Evolutionary conservation across 2,797 vertebrate genomes (phyloP).

Genomic region (Neomorphus geoffroyi): DNA sequence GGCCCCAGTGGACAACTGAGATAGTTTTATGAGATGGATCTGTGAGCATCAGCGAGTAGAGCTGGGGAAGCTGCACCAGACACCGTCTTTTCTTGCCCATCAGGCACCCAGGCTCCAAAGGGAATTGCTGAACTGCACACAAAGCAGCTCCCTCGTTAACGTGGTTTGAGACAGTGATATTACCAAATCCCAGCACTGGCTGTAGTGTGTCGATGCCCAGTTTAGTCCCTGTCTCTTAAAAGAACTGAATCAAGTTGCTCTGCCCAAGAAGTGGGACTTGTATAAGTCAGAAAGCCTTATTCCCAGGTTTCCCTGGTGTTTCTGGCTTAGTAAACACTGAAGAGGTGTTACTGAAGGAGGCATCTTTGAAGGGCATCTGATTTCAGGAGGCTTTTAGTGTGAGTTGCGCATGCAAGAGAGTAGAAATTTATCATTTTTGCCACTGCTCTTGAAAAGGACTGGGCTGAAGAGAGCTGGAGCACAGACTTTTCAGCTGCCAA

Average conservation of each 20-base stretch:
- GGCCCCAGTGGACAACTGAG: background rate
- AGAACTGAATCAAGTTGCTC: background rate
- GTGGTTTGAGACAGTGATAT: accelerated
- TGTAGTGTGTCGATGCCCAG: background rate
- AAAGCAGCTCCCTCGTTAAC: accelerated
- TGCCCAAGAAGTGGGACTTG: background rate
- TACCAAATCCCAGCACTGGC: background rate
- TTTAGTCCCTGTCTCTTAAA: background rate
- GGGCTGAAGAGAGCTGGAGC: background rate
- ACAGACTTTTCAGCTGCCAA: background rate
- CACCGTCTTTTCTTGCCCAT: background rate
- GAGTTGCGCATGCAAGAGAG: background rate
- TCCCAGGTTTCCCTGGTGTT: background rate
- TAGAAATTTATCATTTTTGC: background rate
- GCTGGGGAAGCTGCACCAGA: background rate
- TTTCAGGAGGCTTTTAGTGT: background rate
- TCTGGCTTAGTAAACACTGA: background rate
- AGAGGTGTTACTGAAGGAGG: background rate
- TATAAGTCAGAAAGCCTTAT: background rate
- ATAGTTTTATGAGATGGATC: background rate
- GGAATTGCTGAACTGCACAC: accelerated
- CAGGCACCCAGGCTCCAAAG: background rate
- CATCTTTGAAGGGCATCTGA: background rate
- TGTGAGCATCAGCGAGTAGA: accelerated
- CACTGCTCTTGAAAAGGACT: background rate